Percentiles rank a stretch among this genome's conserved stretches.
phyloP scores from a whole-genome alignment of 2,113 vertebrate genomes.

The Corythoichthys intestinalis region DNA sequence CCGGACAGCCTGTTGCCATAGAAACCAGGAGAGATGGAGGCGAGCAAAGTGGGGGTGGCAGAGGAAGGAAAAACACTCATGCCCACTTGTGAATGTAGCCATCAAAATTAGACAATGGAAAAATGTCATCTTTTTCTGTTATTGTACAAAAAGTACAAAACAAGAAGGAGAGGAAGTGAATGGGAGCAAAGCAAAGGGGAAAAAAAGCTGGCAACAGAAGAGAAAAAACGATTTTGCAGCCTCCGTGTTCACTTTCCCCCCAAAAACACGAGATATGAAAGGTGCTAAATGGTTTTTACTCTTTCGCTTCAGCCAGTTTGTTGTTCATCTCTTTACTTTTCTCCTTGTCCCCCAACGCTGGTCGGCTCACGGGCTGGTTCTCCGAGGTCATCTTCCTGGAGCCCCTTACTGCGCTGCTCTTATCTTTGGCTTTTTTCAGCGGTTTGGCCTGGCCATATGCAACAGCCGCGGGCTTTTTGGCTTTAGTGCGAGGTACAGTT shows the following conservation, averaged over 20 bases:
- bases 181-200: conserved; percentile 15
- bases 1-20: conserved; percentile 66
- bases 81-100: conserved; percentile 43
- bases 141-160: conserved; percentile 25
- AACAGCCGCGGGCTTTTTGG: conserved; percentile 82
- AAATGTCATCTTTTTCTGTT: conserved; percentile 40
- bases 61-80: conserved; percentile 54
- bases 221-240: conserved; percentile 85
- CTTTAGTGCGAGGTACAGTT: conserved; percentile 82
- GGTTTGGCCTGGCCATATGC: conserved; percentile 81
- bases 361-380: conserved; percentile 72
- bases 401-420: conserved; percentile 74
- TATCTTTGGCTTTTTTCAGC: conserved; percentile 92
- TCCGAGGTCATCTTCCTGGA: conserved; percentile 83
- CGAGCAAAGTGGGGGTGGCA: conserved; percentile 49
- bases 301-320: conserved; percentile 99
- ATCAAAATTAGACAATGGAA: conserved; percentile 40
- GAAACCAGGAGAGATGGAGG: conserved; percentile 64
- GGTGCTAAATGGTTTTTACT: conserved; percentile 90
- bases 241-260: conserved; percentile 70
- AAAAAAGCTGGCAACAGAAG: conserved; percentile 16
- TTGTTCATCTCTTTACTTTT: conserved; percentile 99
- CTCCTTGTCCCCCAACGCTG: conserved; percentile 84
- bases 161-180: conserved; percentile 13
- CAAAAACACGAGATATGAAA: conserved; percentile 60